Evolutionary conservation across 64 coral and sea anemone species (phyloP).

Genomic region (Pocillopora damicornis): DNA sequence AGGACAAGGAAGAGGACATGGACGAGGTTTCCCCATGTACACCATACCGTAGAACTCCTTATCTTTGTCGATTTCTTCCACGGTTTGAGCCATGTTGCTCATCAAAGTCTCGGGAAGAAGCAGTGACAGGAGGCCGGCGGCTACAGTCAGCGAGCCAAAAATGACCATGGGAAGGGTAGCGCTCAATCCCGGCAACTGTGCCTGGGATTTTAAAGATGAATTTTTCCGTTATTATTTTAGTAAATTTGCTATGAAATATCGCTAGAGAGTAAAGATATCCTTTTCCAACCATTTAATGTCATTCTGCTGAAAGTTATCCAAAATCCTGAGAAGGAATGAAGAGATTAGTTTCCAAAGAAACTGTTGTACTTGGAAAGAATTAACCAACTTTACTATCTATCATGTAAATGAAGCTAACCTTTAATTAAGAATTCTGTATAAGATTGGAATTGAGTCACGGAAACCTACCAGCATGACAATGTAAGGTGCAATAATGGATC

Average conservation of each 20-base stretch:
- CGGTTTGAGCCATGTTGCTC: neutral
- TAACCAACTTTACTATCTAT: too few species aligned
- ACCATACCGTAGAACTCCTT: neutral
- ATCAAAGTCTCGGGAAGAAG: neutral
- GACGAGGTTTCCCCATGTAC: neutral
- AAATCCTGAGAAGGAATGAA: too few species aligned
- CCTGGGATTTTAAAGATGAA: neutral
- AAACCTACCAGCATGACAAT: slow-evolving; percentile 35
- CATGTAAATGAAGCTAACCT: too few species aligned
- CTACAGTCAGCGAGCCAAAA: neutral
- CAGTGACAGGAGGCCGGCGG: neutral
- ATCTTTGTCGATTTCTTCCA: neutral
- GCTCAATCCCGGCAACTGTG: neutral
- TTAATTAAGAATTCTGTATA: neutral
- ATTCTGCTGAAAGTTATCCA: too few species aligned
- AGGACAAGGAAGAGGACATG: too few species aligned
- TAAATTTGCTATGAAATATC: too few species aligned
- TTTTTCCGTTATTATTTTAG: too few species aligned
- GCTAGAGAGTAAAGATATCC: too few species aligned
- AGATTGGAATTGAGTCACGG: too few species aligned
- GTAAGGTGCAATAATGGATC: slow-evolving; percentile 36
- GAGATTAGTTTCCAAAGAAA: too few species aligned
- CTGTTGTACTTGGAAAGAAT: too few species aligned
- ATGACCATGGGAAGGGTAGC: neutral
- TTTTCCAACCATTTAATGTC: too few species aligned